These are phyloP conservation scores for Phylloscopus whistleri DNA, from an alignment of 2,113 vertebrate species.

Conservation along the genomic window DNA sequence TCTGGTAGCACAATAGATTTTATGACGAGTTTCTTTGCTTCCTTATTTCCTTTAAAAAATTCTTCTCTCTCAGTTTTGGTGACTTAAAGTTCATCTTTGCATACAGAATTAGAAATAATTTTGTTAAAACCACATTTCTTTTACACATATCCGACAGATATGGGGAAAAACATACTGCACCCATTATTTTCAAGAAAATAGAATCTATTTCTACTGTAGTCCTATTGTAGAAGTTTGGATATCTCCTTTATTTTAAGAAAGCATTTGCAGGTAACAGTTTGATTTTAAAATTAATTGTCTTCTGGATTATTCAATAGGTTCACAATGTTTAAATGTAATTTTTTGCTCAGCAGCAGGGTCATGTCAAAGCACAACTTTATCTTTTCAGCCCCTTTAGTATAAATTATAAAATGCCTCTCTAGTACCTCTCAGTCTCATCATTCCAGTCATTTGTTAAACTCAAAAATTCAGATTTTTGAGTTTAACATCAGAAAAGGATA, in stretches of 20 bases:
- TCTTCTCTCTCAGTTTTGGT: not conserved
- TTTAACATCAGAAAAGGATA: not conserved
- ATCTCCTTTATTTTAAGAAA: not conserved
- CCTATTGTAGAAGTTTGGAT: not conserved
- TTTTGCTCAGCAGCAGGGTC: not conserved
- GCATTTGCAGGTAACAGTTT: not conserved
- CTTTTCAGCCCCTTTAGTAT: not conserved
- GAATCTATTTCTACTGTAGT: not conserved
- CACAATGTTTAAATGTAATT: not conserved
- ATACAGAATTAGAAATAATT: not conserved
- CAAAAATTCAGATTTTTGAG: not conserved
- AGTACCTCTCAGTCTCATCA: not conserved
- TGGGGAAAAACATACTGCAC: not conserved
- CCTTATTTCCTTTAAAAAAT: not conserved
- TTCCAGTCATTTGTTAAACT: not conserved
- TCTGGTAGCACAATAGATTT: not conserved
- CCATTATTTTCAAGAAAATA: not conserved
- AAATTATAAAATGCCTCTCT: not conserved
- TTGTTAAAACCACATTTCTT: not conserved
- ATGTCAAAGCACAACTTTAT: not conserved
- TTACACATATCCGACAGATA: not conserved
- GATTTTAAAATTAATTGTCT: not conserved
- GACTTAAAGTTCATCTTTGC: not conserved
- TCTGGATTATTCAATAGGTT: not conserved
- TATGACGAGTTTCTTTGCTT: slow-evolving; percentile 6